phyloP scores from a whole-genome alignment of 2,888 invertebrate species.

The Hydroisotoma schaefferi region DNA sequence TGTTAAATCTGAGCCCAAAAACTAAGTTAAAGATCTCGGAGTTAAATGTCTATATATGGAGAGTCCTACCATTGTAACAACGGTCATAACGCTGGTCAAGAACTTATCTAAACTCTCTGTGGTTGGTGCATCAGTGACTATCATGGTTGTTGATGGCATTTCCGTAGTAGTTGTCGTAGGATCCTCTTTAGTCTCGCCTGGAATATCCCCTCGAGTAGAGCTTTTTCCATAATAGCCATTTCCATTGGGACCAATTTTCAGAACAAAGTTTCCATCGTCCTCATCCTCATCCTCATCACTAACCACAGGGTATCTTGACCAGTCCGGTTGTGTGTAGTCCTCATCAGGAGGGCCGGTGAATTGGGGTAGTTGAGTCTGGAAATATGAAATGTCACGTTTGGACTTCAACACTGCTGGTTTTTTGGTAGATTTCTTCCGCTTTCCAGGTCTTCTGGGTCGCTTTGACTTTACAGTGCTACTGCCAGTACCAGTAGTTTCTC shows the following conservation, averaged over 20 bases:
- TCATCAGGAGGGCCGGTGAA: constrained; percentile 24
- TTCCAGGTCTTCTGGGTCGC: not conserved
- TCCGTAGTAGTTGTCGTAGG: constrained; percentile 35
- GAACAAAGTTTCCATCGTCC: constrained; percentile 5
- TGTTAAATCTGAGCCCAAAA: no score
- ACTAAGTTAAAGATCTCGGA: not conserved
- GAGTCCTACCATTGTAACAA: constrained; percentile 43
- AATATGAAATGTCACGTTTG: not conserved
- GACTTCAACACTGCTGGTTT: constrained; percentile 3
- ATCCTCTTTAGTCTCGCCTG: constrained; percentile 37
- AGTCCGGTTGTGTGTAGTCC: constrained; percentile 34
- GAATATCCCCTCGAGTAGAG: constrained; percentile 46
- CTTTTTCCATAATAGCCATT: constrained; percentile 35
- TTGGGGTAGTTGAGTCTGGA: not conserved
- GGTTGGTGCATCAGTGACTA: constrained; percentile 30
- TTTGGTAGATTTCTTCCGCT: constrained; percentile 12
- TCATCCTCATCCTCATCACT: constrained; percentile 21
- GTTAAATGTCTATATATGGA: no score
- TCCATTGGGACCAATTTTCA: constrained; percentile 26
- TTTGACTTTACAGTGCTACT: constrained; percentile 7
- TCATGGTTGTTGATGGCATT: constrained; percentile 23
- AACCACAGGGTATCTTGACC: constrained; percentile 25
- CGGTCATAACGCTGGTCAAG: constrained; percentile 41
- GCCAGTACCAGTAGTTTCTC: not conserved
- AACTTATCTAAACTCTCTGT: constrained; percentile 46